phyloP scores from a whole-genome alignment of 2,888 invertebrate genomes.

The Caenorhabditis angaria region DNA sequence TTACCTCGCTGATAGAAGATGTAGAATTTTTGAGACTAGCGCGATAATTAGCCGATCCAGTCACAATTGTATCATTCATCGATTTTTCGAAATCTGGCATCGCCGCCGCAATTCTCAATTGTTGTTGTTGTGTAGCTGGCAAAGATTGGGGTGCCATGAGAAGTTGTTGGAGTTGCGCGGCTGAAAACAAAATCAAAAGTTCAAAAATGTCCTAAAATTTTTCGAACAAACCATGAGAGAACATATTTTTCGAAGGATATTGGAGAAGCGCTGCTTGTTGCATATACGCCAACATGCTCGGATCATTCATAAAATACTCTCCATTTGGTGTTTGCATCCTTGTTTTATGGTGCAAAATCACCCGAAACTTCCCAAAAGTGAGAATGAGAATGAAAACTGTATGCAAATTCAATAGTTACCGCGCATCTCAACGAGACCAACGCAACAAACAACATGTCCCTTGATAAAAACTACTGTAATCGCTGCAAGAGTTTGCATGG shows the following conservation, averaged over 20 bases:
- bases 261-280: background rate
- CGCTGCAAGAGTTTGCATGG: no score
- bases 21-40: background rate
- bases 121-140: background rate
- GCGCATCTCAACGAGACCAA: no score
- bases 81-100: background rate
- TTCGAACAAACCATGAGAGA: background rate
- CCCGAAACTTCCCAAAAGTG: no score
- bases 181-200: background rate
- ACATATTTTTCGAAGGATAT: background rate
- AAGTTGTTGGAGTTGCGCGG: background rate
- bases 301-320: background rate
- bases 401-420: no score
- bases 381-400: no score
- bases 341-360: no score
- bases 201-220: no score
- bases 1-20: background rate
- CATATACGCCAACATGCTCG: background rate
- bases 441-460: no score
- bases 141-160: background rate
- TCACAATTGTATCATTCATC: background rate
- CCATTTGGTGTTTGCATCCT: background rate
- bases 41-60: background rate
- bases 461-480: no score
- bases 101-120: background rate